These are phyloP conservation scores for Lasius platythorax DNA, from an alignment of 2,888 invertebrate genomes.

Conservation along the genomic window DNA sequence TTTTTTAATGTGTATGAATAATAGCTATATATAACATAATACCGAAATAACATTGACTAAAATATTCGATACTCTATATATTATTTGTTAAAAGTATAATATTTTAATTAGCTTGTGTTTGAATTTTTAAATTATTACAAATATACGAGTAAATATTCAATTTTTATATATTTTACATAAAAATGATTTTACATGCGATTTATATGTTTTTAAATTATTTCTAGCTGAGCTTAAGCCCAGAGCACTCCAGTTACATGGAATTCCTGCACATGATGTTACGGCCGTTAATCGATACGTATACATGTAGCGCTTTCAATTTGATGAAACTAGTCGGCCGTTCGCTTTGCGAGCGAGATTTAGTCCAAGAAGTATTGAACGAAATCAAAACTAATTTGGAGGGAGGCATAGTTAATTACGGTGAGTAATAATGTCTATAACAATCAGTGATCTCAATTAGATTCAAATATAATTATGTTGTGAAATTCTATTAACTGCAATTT, in stretches of 20 bases:
- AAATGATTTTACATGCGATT: slow-evolving; percentile 7
- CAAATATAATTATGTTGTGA: slow-evolving; percentile 12
- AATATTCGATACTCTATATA: neutral
- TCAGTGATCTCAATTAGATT: slow-evolving; percentile 1
- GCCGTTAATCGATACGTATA: slow-evolving; percentile 92
- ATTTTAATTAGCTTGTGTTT: too few species aligned
- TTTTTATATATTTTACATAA: neutral
- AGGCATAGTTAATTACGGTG: slow-evolving; percentile 89
- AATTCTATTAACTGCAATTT: slow-evolving; percentile 2
- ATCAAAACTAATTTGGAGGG: slow-evolving; percentile 89
- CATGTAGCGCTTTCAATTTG: slow-evolving; percentile 89
- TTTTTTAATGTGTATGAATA: slow-evolving; percentile 1
- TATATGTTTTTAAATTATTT: slow-evolving; percentile 41
- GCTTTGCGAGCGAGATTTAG: slow-evolving; percentile 90
- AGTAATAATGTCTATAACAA: slow-evolving; percentile 68
- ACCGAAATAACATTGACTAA: neutral
- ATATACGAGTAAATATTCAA: neutral
- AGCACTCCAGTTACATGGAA: slow-evolving; percentile 86
- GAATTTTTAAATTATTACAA: neutral
- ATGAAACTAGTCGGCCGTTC: slow-evolving; percentile 87
- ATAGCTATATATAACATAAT: slow-evolving; percentile 16
- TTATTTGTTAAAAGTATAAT: neutral
- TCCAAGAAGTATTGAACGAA: slow-evolving; percentile 89
- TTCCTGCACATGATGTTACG: slow-evolving; percentile 88
- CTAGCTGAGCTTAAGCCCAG: slow-evolving; percentile 81